These are phyloP conservation scores for Vimba vimba DNA, from an alignment of 2,113 vertebrate genomes.

Conservation along the genomic window DNA sequence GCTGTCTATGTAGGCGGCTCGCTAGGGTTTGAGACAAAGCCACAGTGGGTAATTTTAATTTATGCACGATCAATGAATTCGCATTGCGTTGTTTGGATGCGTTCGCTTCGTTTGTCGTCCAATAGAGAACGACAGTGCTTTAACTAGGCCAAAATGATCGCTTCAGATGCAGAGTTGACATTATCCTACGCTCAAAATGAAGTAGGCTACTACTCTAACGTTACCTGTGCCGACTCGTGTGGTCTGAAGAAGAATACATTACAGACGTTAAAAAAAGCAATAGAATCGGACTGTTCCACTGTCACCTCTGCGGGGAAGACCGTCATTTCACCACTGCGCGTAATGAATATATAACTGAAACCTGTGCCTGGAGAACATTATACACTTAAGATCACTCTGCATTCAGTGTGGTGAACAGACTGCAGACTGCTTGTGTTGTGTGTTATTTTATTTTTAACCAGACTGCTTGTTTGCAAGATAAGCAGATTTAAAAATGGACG, in stretches of 20 bases:
- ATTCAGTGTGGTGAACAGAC: background rate
- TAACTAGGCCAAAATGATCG: background rate
- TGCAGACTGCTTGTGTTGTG: background rate
- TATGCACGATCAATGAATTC: background rate
- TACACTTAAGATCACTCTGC: background rate
- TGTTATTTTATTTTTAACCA: background rate
- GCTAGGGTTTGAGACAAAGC: background rate
- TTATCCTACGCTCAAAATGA: background rate
- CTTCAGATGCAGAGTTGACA: background rate
- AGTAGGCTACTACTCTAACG: constrained; percentile 52
- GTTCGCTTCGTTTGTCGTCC: background rate
- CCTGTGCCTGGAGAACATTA: constrained; percentile 3
- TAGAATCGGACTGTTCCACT: constrained; percentile 74
- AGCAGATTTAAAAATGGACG: background rate
- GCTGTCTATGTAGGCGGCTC: background rate
- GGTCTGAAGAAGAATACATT: background rate
- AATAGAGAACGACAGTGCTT: background rate
- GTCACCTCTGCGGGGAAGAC: constrained; percentile 33
- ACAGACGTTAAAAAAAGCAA: background rate
- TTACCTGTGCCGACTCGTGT: background rate
- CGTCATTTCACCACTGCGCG: constrained; percentile 46
- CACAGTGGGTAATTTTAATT: background rate
- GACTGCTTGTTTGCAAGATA: background rate
- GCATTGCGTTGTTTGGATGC: background rate
- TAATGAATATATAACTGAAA: background rate